Evolutionary conservation across 2,113 vertebrate species (phyloP).

Genomic region (Lipophrys pholis): DNA sequence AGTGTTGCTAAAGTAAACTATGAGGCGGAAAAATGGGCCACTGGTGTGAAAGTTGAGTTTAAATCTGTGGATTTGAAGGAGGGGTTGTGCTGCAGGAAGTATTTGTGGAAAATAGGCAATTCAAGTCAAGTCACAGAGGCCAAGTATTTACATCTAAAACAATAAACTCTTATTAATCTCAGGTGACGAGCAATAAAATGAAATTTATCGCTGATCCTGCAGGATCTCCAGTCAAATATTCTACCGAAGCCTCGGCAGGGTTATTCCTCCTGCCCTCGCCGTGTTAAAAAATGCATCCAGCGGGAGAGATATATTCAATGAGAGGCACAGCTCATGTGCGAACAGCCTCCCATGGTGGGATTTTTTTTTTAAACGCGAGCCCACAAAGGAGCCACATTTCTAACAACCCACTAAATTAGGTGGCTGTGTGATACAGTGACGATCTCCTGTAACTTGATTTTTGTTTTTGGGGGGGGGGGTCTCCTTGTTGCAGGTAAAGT

Average conservation of each 20-base stretch:
- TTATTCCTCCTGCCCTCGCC: slow-evolving; percentile 30
- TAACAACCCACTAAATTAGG: slow-evolving; percentile 26
- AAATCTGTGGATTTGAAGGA: neutral
- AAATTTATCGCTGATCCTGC: slow-evolving; percentile 42
- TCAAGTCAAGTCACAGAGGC: slow-evolving; percentile 12
- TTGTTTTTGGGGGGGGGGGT: too few relatives aligned
- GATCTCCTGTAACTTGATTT: too few relatives aligned
- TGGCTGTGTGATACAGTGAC: slow-evolving; percentile 1
- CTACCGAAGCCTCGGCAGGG: slow-evolving; percentile 29
- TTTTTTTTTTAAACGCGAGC: slow-evolving; percentile 7
- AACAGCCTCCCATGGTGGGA: slow-evolving; percentile 7
- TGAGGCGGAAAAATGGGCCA: neutral
- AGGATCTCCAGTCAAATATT: slow-evolving; percentile 26
- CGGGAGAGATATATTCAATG: slow-evolving; percentile 28
- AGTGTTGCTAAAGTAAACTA: neutral
- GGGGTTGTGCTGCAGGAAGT: neutral
- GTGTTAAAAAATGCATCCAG: slow-evolving; percentile 41
- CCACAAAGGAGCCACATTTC: slow-evolving; percentile 32
- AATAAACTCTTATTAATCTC: slow-evolving; percentile 43
- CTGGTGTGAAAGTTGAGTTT: slow-evolving; percentile 1
- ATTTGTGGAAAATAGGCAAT: slow-evolving; percentile 28
- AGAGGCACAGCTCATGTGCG: slow-evolving; percentile 30
- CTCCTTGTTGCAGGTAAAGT: neutral
- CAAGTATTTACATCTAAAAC: slow-evolving; percentile 36
- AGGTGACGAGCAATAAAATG: slow-evolving; percentile 31